These are phyloP conservation scores for Pithys albifrons DNA, from an alignment of 2,113 vertebrate genomes.

Conservation along the genomic window DNA sequence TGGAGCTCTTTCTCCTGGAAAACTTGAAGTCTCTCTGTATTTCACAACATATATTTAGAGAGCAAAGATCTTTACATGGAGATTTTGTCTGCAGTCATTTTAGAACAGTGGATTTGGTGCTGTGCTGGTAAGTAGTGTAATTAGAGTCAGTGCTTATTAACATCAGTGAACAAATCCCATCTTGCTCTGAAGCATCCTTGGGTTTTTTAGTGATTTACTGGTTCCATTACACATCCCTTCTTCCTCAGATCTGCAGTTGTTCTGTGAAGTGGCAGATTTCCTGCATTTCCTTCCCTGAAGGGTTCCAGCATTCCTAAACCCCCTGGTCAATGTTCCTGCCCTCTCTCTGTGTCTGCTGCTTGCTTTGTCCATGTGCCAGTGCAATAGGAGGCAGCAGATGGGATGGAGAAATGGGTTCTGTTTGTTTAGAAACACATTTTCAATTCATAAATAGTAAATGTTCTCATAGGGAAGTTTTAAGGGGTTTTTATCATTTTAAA, in stretches of 20 bases:
- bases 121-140: background rate
- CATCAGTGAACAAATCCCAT: background rate
- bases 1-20: background rate
- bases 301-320: background rate
- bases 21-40: background rate
- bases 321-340: background rate
- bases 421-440: conserved; percentile 60
- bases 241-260: background rate
- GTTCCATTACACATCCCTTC: background rate
- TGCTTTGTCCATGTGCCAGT: conserved; percentile 3
- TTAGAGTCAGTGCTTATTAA: background rate
- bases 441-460: conserved; percentile 20
- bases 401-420: background rate
- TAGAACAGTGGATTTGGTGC: background rate
- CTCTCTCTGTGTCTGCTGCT: background rate
- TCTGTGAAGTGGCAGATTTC: background rate
- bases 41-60: background rate
- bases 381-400: conserved; percentile 15
- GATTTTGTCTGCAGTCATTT: background rate
- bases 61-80: background rate
- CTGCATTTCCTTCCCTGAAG: background rate
- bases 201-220: background rate
- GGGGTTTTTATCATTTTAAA: background rate
- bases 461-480: background rate
- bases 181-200: background rate